A percentile compares a stretch with the other conserved stretches of the same genome.
These are phyloP conservation scores for Oreochromis spilurus DNA, from an alignment of 2,113 vertebrate genomes.

Conservation along the genomic window DNA sequence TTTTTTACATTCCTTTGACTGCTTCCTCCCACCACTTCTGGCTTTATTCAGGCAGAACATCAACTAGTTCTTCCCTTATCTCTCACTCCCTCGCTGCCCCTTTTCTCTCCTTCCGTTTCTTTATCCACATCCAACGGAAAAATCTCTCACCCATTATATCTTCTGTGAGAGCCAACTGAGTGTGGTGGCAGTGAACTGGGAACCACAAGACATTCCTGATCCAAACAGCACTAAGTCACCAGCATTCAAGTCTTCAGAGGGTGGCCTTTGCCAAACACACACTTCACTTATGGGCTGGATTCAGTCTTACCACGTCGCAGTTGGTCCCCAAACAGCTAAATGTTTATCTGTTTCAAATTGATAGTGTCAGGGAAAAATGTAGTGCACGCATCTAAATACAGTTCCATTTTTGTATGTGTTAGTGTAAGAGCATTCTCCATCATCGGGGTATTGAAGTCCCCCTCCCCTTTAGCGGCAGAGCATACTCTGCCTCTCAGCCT, in stretches of 20 bases:
- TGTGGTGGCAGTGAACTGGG: slow-evolving; percentile 76
- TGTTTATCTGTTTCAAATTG: slow-evolving; percentile 61
- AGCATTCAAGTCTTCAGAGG: slow-evolving; percentile 49
- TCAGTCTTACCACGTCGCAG: slow-evolving; percentile 49
- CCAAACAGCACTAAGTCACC: slow-evolving; percentile 66
- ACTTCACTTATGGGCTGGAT: slow-evolving; percentile 58
- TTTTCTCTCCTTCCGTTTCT: slow-evolving; percentile 49
- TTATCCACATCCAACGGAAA: slow-evolving; percentile 74
- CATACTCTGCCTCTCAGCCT: slow-evolving; percentile 37
- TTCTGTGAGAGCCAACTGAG: slow-evolving; percentile 69
- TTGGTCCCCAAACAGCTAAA: slow-evolving; percentile 45
- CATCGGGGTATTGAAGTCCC: slow-evolving; percentile 61
- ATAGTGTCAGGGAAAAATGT: slow-evolving; percentile 50
- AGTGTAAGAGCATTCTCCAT: slow-evolving; percentile 53
- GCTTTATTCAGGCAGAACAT: slow-evolving; percentile 52
- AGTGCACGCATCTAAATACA: slow-evolving; percentile 10
- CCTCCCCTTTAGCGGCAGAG: slow-evolving; percentile 38
- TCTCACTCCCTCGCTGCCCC: slow-evolving; percentile 37
- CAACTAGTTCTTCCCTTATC: slow-evolving; percentile 56
- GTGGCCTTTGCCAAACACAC: slow-evolving; percentile 57
- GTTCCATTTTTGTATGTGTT: slow-evolving; percentile 38
- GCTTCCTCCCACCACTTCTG: slow-evolving; percentile 44
- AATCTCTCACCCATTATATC: slow-evolving; percentile 75
- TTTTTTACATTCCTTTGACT: slow-evolving; percentile 40
- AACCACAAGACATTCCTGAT: slow-evolving; percentile 75